These are phyloP conservation scores for Falco peregrinus DNA, from an alignment of 2,797 vertebrate genomes.

Conservation along the genomic window DNA sequence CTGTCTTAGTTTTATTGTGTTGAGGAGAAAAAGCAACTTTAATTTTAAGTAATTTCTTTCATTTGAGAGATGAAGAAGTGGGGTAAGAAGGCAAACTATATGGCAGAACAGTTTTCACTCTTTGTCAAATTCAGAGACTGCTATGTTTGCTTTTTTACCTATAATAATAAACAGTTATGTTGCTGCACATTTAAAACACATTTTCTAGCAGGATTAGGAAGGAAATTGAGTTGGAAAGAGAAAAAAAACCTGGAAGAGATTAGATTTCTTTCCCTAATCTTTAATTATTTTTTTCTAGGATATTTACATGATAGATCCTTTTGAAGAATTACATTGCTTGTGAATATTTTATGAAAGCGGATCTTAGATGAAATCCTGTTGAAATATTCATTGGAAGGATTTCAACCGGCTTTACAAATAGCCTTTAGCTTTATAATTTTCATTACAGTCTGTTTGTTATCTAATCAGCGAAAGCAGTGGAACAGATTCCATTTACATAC, in stretches of 20 bases:
- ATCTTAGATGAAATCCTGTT: constrained; percentile 4
- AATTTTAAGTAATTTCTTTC: not conserved
- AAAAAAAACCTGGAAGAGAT: not conserved
- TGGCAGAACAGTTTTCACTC: not conserved
- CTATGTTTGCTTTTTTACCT: not conserved
- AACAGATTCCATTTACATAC: not conserved
- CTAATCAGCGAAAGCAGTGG: constrained; percentile 14
- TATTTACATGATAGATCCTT: not conserved
- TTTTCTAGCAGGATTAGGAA: not conserved
- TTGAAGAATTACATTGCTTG: not conserved
- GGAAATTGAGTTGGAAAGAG: not conserved
- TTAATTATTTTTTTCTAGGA: not conserved
- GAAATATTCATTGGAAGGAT: constrained; percentile 34
- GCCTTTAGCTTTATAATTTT: not conserved
- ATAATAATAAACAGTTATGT: not conserved
- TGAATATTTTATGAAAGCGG: not conserved
- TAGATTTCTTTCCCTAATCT: not conserved
- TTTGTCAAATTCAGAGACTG: not conserved
- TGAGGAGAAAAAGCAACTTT: not conserved
- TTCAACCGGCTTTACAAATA: not conserved
- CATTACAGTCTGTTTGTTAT: not conserved
- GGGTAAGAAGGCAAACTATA: not conserved
- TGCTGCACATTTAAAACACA: not conserved
- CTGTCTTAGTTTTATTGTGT: not conserved
- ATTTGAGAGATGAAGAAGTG: not conserved